A percentile compares a stretch with the other conserved stretches of the same genome.
phyloP scores from a whole-genome alignment of 1,140 invertebrate genomes.

The Cydia amplana region DNA sequence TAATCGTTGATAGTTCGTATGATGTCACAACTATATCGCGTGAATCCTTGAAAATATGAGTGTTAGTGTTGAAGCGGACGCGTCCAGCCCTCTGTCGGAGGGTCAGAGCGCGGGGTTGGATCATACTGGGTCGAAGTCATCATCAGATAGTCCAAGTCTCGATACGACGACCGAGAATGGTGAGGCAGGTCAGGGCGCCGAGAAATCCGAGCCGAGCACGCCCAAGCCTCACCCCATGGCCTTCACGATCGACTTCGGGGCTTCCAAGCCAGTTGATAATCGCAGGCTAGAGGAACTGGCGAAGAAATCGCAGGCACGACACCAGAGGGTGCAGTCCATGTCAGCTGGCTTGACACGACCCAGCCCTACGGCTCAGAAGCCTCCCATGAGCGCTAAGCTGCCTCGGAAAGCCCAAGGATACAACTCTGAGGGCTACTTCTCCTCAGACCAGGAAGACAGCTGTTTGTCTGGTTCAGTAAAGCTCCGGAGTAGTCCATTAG shows the following conservation, averaged over 20 bases:
- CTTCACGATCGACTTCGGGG: slow-evolving; percentile 86
- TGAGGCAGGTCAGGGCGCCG: slow-evolving; percentile 57
- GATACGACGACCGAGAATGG: slow-evolving; percentile 53
- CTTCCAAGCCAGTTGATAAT: slow-evolving; percentile 81
- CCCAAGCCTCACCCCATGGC: slow-evolving; percentile 78
- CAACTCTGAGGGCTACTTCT: slow-evolving; percentile 86
- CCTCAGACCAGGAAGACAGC: slow-evolving; percentile 83
- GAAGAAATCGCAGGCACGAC: slow-evolving; percentile 85
- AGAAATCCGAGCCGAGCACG: slow-evolving; percentile 60
- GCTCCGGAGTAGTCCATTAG: slow-evolving; percentile 60
- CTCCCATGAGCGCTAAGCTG: slow-evolving; percentile 82
- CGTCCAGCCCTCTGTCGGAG: slow-evolving; percentile 70
- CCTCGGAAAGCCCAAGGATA: slow-evolving; percentile 81
- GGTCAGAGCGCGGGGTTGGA: slow-evolving; percentile 61
- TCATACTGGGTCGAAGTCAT: slow-evolving; percentile 52
- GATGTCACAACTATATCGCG: slow-evolving; percentile 72
- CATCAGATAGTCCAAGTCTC: slow-evolving; percentile 47
- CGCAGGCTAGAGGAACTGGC: slow-evolving; percentile 83
- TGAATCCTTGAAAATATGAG: slow-evolving; percentile 77
- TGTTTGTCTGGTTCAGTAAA: slow-evolving; percentile 66
- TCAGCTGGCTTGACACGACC: slow-evolving; percentile 74
- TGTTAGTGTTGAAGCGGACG: slow-evolving; percentile 71
- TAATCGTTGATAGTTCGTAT: slow-evolving; percentile 59
- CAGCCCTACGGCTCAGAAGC: slow-evolving; percentile 66
- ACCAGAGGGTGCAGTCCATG: slow-evolving; percentile 85